phyloP scores from a whole-genome alignment of 2,888 invertebrate genomes.

The Chloroclystis v-ata region DNA sequence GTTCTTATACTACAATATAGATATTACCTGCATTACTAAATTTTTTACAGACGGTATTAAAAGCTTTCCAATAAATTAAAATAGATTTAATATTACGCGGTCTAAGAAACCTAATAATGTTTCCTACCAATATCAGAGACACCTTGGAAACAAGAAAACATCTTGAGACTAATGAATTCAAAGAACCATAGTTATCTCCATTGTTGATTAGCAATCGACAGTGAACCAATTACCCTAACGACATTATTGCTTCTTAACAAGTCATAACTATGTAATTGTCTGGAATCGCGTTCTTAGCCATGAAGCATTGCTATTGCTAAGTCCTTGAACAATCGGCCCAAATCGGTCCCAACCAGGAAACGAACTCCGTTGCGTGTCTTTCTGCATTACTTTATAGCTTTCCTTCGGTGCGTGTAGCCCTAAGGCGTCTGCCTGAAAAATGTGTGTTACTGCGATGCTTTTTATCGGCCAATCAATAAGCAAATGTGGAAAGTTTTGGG shows the following conservation, averaged over 20 bases:
- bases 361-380: constrained; percentile 53
- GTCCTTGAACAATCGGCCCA: constrained; percentile 52
- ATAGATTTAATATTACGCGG: too few relatives aligned
- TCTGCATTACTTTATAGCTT: constrained; percentile 39
- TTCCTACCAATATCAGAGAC: too few relatives aligned
- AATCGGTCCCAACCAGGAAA: constrained; percentile 54
- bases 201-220: neutral
- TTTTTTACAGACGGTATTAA: too few relatives aligned
- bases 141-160: too few relatives aligned
- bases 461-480: constrained; percentile 54
- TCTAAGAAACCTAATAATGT: too few relatives aligned
- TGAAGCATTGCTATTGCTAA: constrained; percentile 39
- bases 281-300: constrained; percentile 26
- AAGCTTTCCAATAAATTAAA: too few relatives aligned
- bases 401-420: constrained; percentile 51
- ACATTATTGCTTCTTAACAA: neutral
- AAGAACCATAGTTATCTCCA: too few relatives aligned
- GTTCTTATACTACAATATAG: too few relatives aligned
- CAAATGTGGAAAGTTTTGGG: constrained; percentile 26
- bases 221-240: neutral
- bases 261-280: constrained; percentile 13
- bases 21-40: too few relatives aligned
- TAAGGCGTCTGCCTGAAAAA: constrained; percentile 49
- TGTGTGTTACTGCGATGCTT: constrained; percentile 47
- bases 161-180: too few relatives aligned